Percentiles rank a stretch among this genome's conserved stretches.
These are phyloP conservation scores for Halocaridina rubra DNA, from an alignment of 2,888 invertebrate species.

Conservation along the genomic window DNA sequence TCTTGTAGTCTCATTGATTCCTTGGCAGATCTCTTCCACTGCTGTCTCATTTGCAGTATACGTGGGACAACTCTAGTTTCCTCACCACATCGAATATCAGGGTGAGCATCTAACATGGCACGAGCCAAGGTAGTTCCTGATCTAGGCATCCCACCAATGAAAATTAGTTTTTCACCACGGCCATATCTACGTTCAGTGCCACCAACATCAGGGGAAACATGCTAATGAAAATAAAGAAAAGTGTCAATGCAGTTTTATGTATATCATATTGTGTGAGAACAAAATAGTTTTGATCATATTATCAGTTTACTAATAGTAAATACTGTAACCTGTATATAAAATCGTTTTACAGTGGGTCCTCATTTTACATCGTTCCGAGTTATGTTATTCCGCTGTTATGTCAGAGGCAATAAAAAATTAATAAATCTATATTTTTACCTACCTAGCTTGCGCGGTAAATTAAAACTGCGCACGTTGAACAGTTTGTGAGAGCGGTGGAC, in stretches of 20 bases:
- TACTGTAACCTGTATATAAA: background rate
- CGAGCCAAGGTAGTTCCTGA: slow-evolving; percentile 98
- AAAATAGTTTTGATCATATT: no score
- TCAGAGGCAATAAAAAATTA: no score
- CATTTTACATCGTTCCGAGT: no score
- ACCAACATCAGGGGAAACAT: background rate
- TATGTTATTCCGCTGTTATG: no score
- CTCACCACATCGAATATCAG: slow-evolving; percentile 95
- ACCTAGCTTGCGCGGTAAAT: no score
- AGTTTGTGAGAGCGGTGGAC: no score
- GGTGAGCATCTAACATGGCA: slow-evolving; percentile 98
- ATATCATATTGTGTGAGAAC: background rate
- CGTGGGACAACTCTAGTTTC: slow-evolving; percentile 97
- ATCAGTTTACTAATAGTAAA: no score
- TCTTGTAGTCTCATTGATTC: slow-evolving; percentile 90
- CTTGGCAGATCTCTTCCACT: slow-evolving; percentile 94
- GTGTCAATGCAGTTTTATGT: background rate
- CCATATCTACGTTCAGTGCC: slow-evolving; percentile 73
- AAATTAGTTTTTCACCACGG: slow-evolving; percentile 91
- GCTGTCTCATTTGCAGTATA: slow-evolving; percentile 89
- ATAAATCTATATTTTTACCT: no score
- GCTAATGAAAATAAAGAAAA: background rate
- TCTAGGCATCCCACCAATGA: slow-evolving; percentile 97
- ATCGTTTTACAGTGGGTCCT: background rate
- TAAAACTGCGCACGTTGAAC: no score